phyloP scores from a whole-genome alignment of 2,113 vertebrate species.

The Brienomyrus longianalis region DNA sequence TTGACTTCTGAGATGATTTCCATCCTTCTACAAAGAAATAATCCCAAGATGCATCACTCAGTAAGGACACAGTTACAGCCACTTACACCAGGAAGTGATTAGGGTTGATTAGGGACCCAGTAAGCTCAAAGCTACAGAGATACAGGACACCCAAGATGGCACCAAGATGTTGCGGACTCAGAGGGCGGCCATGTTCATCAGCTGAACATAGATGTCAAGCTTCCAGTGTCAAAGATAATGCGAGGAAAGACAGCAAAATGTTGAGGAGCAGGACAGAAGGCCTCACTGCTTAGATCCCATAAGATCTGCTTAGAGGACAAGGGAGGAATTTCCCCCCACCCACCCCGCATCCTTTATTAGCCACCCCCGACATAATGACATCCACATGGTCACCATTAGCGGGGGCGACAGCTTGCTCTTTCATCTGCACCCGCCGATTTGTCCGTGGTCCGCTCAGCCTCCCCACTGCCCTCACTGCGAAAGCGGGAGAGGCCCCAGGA shows the following conservation, averaged over 20 bases:
- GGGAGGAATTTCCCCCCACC: background rate
- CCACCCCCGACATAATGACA: constrained; percentile 6
- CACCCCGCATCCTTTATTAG: background rate
- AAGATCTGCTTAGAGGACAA: background rate
- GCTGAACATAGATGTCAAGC: background rate
- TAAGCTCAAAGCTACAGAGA: background rate
- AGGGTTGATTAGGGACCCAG: background rate
- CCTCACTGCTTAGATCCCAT: background rate
- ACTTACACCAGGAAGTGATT: background rate
- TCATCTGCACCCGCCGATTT: background rate
- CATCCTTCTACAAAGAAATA: background rate
- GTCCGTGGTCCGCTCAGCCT: background rate
- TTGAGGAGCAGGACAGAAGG: background rate
- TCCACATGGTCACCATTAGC: background rate
- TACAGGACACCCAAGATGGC: background rate
- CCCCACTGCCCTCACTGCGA: background rate
- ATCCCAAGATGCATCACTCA: background rate
- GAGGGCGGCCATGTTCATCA: background rate
- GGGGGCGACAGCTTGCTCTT: background rate
- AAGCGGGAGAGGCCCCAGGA: background rate
- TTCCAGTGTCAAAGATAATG: background rate
- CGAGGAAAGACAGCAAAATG: background rate
- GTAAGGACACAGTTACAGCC: background rate
- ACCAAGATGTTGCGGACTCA: background rate
- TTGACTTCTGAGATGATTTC: background rate